Conservation (phyloP, 2,797 vertebrate species). For the Lutra lutra region DNA sequence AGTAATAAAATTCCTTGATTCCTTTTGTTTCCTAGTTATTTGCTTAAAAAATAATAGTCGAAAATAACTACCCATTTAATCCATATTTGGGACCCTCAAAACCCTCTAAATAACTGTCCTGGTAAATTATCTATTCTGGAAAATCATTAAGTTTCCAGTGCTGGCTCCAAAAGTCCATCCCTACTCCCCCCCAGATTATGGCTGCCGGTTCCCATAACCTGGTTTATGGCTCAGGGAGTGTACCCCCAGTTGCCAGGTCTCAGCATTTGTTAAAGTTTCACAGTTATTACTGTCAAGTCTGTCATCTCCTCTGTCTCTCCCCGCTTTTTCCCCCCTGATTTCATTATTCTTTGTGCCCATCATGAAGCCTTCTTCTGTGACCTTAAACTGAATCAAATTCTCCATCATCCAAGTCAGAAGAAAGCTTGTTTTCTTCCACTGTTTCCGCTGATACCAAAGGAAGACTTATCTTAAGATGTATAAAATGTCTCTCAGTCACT, state of each 20-base stretch:
- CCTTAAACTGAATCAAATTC: neutral
- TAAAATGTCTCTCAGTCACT: neutral
- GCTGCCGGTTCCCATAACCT: neutral
- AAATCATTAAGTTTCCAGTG: neutral
- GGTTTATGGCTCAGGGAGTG: neutral
- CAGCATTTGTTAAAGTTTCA: neutral
- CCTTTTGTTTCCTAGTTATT: constrained; percentile 24
- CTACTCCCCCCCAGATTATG: neutral
- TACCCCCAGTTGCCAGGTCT: neutral
- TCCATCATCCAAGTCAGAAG: neutral
- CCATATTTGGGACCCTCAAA: neutral
- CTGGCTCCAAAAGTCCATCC: neutral
- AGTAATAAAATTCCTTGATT: constrained; percentile 19
- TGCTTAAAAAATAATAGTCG: constrained; percentile 13
- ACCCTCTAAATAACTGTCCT: neutral
- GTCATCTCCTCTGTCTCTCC: neutral
- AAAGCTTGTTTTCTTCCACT: neutral
- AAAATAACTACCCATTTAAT: neutral
- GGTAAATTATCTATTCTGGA: neutral
- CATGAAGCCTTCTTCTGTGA: neutral
- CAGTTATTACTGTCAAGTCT: neutral
- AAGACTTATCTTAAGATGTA: neutral
- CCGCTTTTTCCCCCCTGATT: neutral
- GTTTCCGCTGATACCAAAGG: neutral
- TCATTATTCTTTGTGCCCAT: neutral